Base-by-base conservation (phyloP, 2,888 invertebrate species). In the Catocala nupta region DNA sequence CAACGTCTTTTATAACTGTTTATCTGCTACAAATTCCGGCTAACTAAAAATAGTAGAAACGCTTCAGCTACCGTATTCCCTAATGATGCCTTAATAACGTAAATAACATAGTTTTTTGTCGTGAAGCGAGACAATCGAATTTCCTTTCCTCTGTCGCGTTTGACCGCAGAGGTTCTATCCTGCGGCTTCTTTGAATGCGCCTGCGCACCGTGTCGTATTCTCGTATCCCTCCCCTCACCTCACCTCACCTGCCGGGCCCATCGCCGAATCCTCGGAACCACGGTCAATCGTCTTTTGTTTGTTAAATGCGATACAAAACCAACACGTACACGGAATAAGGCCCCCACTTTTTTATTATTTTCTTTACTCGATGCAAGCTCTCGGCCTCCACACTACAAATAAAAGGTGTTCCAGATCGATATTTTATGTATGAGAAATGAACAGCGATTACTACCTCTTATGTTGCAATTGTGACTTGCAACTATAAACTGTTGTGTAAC, bases 161-260 rank as follows among this genome's bases (percentile, higher is more conserved):
- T 82, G 80, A 85, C 85, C 83, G 80, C 89, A 87, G 82, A 81
- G 83, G 82, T 78, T 80, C 84, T 85, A 86, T 87, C 83, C 82
- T 81, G 90, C 90, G 92, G 91, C 89, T 84, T 87, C 90, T 92
- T 93, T 93, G 91, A 92, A 76, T 89, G 86, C 83, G 86, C 74
- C 74, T 82, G 86, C 80, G 84, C 83, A 88, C 86, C 90, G 90
- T 90, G 84, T 88, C 90, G 81, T 73, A 67, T 67, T 73, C 68
- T 85, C 88, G 75, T 68, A 68, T 68, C 71, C 68, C 75, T 65
- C 61, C 63, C 69, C 65, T 69, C 71, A 58, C 70, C 54, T 56
- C 61, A 66, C 56, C 61, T 58, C 50, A 56, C 65, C 72, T 62
- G 61, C 54, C 72, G 71, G 59, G 65, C 65, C 51, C 60, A 53